Evolutionary conservation across 2,888 invertebrate genomes (phyloP).

Genomic region (Podotricha telesiphe): DNA sequence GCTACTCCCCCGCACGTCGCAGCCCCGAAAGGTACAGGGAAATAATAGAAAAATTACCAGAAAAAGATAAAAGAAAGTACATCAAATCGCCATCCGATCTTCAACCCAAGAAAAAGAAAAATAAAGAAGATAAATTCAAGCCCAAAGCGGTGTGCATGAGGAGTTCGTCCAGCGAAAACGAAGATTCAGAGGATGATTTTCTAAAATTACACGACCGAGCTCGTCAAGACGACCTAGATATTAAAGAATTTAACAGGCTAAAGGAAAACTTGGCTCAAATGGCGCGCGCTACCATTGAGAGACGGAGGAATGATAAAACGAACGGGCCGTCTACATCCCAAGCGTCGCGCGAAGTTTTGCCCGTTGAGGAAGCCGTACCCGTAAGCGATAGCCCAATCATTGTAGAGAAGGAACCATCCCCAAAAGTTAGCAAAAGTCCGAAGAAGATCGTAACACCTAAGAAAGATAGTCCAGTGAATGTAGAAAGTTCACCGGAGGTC

Average conservation of each 20-base stretch:
- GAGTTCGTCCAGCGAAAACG: constrained; percentile 84
- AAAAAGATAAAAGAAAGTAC: constrained; percentile 81
- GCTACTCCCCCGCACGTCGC: constrained; percentile 87
- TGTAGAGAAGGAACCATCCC: constrained; percentile 34
- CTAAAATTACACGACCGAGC: constrained; percentile 76
- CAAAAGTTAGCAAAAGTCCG: constrained; percentile 40
- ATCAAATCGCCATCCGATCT: constrained; percentile 73
- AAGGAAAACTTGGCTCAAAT: constrained; percentile 87
- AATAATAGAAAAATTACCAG: constrained; percentile 83
- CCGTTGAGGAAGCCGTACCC: constrained; percentile 31
- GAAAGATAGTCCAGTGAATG: constrained; percentile 54
- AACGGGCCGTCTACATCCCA: constrained; percentile 62
- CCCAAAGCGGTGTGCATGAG: constrained; percentile 81
- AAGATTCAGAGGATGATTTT: constrained; percentile 82
- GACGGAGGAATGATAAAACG: constrained; percentile 54
- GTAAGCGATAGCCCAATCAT: constrained; percentile 45
- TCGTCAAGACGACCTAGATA: constrained; percentile 83
- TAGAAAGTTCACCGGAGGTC: constrained; percentile 56
- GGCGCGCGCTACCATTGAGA: constrained; percentile 85
- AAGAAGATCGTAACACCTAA: constrained; percentile 46
- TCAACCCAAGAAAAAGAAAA: constrained; percentile 63
- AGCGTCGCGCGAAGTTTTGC: constrained; percentile 39
- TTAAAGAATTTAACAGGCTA: constrained; percentile 86
- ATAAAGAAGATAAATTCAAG: constrained; percentile 57
- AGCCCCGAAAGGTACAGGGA: constrained; percentile 88